A percentile compares a stretch with the other conserved stretches of the same genome.
phyloP scores from a whole-genome alignment of 2,797 vertebrate genomes.

The Falco novaeseelandiae region DNA sequence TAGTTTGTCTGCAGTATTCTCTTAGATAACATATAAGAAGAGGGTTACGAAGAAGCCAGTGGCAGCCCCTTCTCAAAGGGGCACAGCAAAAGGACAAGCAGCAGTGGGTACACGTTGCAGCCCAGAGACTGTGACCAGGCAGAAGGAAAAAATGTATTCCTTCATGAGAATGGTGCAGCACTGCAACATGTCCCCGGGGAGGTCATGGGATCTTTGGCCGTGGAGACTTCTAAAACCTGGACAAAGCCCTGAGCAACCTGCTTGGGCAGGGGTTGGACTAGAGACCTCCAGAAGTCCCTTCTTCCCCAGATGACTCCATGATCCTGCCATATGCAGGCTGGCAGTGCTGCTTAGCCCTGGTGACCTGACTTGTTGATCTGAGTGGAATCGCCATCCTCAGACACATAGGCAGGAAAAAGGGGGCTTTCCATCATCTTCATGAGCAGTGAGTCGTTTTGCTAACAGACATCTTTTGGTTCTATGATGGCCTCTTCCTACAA shows the following conservation, averaged over 20 bases:
- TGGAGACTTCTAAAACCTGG: neutral
- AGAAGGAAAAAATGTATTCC: neutral
- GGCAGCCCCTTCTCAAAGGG: neutral
- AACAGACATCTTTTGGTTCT: neutral
- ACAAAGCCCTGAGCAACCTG: neutral
- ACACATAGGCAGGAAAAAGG: neutral
- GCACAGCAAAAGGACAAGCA: neutral
- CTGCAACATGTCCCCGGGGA: neutral
- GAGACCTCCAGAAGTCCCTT: neutral
- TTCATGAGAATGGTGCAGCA: neutral
- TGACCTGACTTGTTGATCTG: neutral
- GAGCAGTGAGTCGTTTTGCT: neutral
- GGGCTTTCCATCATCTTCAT: neutral
- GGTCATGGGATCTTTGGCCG: neutral
- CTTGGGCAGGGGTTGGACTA: neutral
- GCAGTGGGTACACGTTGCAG: neutral
- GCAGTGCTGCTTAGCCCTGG: neutral
- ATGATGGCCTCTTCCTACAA: neutral
- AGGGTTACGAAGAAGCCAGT: neutral
- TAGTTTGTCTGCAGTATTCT: neutral
- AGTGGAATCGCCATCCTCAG: neutral
- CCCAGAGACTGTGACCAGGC: neutral
- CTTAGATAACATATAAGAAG: neutral
- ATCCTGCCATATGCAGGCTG: neutral
- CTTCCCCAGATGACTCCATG: neutral